Percentiles rank a stretch among this genome's conserved stretches.
Evolutionary conservation across 2,888 invertebrate genomes (phyloP).

Genomic region (Marasmarcha lunaedactyla): DNA sequence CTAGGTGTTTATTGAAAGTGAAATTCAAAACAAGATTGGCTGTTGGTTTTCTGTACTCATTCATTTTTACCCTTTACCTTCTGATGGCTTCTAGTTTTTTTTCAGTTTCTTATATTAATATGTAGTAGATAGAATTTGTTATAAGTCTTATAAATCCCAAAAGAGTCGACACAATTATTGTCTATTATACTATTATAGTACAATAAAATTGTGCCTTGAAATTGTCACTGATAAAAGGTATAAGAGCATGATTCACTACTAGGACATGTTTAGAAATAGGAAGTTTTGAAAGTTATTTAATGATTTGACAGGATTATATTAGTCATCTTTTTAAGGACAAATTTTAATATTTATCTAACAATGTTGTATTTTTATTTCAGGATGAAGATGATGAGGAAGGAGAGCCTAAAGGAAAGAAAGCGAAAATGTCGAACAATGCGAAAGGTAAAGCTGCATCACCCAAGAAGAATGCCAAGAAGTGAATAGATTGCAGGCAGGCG

Average conservation of each 20-base stretch:
- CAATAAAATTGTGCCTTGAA: no score
- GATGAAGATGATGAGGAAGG: conserved; percentile 82
- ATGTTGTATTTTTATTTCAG: conserved; percentile 29
- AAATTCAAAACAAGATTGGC: conserved; percentile 43
- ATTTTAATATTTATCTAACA: not conserved
- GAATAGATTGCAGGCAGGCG: conserved; percentile 24
- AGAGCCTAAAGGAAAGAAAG: conserved; percentile 83
- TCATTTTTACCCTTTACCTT: conserved; percentile 55
- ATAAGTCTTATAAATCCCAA: no score
- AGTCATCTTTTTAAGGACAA: no score
- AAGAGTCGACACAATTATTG: no score
- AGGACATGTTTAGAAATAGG: no score
- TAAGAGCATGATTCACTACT: no score
- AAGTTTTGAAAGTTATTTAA: no score
- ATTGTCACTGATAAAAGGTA: no score
- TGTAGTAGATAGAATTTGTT: conserved; percentile 1
- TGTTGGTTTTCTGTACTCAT: conserved; percentile 66
- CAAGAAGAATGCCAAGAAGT: conserved; percentile 77
- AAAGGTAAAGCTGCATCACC: conserved; percentile 77
- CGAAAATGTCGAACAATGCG: conserved; percentile 78
- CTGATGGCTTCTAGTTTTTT: conserved; percentile 22
- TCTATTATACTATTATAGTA: no score
- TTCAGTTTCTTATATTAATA: conserved; percentile 19
- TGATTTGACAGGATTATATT: no score
- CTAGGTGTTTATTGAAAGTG: no score